Evolutionary conservation across 2,797 vertebrate species (phyloP).

Genomic region (Nyctibius grandis): DNA sequence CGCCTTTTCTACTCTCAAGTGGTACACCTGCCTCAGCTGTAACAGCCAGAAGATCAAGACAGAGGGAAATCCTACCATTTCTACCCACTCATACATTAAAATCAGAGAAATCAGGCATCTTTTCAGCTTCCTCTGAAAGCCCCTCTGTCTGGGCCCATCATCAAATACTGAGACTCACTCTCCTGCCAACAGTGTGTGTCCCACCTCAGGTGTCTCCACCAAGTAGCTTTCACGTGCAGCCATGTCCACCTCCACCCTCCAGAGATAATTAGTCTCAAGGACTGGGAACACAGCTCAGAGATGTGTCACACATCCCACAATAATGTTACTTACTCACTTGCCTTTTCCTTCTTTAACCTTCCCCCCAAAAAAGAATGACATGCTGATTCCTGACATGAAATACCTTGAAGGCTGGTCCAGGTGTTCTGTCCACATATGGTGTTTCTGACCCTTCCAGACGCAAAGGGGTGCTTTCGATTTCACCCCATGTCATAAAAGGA

Average conservation of each 20-base stretch:
- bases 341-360: not conserved
- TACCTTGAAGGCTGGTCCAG: slow-evolving; percentile 97
- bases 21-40: not conserved
- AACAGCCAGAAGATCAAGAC: not conserved
- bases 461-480: slow-evolving; percentile 95
- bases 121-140: not conserved
- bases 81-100: not conserved
- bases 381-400: not conserved
- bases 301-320: not conserved
- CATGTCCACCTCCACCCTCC: not conserved
- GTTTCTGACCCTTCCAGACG: slow-evolving; percentile 90
- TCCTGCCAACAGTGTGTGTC: not conserved
- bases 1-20: not conserved
- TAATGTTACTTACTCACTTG: not conserved
- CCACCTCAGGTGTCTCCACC: not conserved
- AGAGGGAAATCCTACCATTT: not conserved
- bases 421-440: slow-evolving; percentile 89
- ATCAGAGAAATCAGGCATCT: rapidly evolving
- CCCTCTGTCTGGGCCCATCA: not conserved
- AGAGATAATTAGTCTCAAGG: not conserved
- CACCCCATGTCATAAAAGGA: slow-evolving; percentile 97
- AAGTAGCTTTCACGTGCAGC: not conserved
- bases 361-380: not conserved
- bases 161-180: not conserved
- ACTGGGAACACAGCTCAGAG: not conserved